phyloP scores from a whole-genome alignment of 2,888 invertebrate genomes.

The Ectemnius lituratus region DNA sequence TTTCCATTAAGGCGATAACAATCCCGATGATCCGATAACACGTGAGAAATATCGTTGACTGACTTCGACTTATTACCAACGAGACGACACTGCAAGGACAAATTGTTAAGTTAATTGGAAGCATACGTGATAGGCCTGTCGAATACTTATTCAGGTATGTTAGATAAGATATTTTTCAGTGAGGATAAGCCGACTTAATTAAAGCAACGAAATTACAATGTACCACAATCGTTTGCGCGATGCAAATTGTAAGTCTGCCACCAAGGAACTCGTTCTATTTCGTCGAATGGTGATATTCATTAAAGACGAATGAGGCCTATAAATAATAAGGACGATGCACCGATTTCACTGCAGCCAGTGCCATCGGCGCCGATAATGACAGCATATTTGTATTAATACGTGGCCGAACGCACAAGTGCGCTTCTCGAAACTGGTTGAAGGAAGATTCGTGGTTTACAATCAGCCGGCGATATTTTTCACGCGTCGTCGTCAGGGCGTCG shows the following conservation, averaged over 20 bases:
- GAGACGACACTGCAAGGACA: neutral
- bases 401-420: too few species aligned
- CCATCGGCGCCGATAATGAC: too few species aligned
- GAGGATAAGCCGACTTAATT: neutral
- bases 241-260: neutral
- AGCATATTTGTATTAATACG: too few species aligned
- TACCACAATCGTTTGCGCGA: neutral
- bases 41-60: constrained; percentile 15
- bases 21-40: constrained; percentile 2
- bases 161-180: neutral
- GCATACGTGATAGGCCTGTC: neutral
- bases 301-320: neutral
- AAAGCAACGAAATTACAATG: neutral
- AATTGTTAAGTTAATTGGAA: neutral
- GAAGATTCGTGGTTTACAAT: neutral
- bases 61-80: neutral
- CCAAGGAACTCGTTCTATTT: neutral
- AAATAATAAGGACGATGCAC: neutral
- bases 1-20: constrained; percentile 14
- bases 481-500: constrained; percentile 9
- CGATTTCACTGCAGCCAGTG: too few species aligned
- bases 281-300: neutral
- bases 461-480: constrained; percentile 10
- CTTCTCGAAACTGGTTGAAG: neutral
- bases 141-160: too few species aligned